Conservation (phyloP, 2,113 vertebrate species). For the Corythoichthys intestinalis region DNA sequence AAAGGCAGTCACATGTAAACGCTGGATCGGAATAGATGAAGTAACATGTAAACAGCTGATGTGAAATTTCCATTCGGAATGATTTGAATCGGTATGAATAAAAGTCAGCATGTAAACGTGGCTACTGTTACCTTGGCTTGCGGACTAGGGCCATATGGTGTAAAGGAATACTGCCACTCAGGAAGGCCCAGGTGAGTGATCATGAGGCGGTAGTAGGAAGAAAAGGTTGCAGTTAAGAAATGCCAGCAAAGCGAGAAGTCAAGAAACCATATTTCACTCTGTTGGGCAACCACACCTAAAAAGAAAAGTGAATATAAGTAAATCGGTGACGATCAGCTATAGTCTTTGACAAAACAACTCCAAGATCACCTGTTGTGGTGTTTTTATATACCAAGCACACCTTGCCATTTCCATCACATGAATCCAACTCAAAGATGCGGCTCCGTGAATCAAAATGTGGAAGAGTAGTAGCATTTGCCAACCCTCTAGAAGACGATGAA, state of each 20-base stretch:
- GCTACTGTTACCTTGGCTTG: conserved; percentile 82
- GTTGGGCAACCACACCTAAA: conserved; percentile 75
- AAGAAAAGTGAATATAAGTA: conserved; percentile 3
- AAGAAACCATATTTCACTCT: conserved; percentile 92
- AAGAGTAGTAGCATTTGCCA: conserved; percentile 59
- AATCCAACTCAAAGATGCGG: conserved; percentile 88
- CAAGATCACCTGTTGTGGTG: conserved; percentile 78
- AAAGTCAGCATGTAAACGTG: too few species aligned
- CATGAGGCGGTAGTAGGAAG: conserved; percentile 90
- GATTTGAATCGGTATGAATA: too few species aligned
- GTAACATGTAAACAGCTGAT: too few species aligned
- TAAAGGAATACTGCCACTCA: conserved; percentile 93
- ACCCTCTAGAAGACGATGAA: conserved; percentile 40
- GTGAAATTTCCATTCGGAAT: too few species aligned
- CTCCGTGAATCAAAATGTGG: conserved; percentile 89
- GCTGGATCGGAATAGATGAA: too few species aligned
- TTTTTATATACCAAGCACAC: conserved; percentile 93
- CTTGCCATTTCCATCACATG: conserved; percentile 87
- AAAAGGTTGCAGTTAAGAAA: conserved; percentile 87
- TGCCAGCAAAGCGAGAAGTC: conserved; percentile 93
- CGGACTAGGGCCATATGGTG: conserved; percentile 88
- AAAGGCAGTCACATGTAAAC: too few species aligned
- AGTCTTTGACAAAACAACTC: neutral
- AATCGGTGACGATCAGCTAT: neutral
- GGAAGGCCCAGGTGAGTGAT: conserved; percentile 91